Evolutionary conservation across 2,888 invertebrate species (phyloP).

Genomic region (Tachystola acroxantha): DNA sequence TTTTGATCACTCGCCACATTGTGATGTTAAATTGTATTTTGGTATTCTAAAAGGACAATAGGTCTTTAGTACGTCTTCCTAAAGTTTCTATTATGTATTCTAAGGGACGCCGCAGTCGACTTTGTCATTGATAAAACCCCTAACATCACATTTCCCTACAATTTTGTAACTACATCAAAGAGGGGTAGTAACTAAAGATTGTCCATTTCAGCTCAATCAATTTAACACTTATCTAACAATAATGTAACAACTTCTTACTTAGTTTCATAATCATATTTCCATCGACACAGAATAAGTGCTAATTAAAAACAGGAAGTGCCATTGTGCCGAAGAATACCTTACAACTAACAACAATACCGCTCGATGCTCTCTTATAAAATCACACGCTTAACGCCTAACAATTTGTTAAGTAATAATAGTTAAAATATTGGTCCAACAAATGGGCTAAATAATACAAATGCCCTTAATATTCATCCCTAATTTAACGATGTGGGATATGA

Average conservation of each 20-base stretch:
- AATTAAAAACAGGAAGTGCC: constrained; percentile 78
- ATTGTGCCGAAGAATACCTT: constrained; percentile 76
- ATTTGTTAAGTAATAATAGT: constrained; percentile 78
- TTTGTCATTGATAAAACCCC: constrained; percentile 78
- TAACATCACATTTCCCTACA: constrained; percentile 72
- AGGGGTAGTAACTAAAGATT: constrained; percentile 77
- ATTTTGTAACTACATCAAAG: constrained; percentile 68
- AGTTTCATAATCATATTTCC: constrained; percentile 73
- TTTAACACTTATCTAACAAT: constrained; percentile 78
- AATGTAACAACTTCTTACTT: constrained; percentile 78
- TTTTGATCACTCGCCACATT: constrained; percentile 44
- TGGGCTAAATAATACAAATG: constrained; percentile 79
- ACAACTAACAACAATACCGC: constrained; percentile 77
- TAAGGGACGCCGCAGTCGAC: constrained; percentile 69
- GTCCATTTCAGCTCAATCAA: constrained; percentile 75
- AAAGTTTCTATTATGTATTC: constrained; percentile 40
- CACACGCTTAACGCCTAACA: constrained; percentile 78
- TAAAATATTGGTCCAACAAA: constrained; percentile 79
- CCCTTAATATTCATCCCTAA: constrained; percentile 78
- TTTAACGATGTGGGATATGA: constrained; percentile 77
- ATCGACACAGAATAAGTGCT: constrained; percentile 79
- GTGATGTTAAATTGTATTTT: constrained; percentile 38
- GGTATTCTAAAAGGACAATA: constrained; percentile 36
- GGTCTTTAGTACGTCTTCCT: constrained; percentile 35
- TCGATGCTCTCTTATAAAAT: constrained; percentile 77